Conservation (phyloP, 2,797 vertebrate genomes). For the Eremophila alpestris region DNA sequence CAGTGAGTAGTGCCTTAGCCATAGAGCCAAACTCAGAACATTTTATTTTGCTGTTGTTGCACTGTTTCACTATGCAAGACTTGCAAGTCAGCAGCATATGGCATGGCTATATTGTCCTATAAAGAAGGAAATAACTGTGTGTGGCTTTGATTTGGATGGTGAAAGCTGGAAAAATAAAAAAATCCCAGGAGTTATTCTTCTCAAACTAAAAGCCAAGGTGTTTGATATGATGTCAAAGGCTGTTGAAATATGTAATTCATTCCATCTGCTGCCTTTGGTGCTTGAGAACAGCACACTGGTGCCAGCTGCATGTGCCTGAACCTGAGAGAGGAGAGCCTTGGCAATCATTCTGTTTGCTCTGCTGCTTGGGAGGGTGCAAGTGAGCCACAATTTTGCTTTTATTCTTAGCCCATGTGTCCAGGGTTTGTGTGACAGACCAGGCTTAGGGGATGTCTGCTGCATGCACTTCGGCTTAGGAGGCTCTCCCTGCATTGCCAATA, state of each 20-base stretch:
- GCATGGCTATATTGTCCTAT: conserved; percentile 16
- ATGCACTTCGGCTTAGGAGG: background rate
- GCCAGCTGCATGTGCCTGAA: conserved; percentile 58
- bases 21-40: background rate
- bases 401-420: background rate
- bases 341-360: conserved; percentile 8
- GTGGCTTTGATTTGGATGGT: conserved; percentile 12
- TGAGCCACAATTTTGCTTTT: conserved; percentile 17
- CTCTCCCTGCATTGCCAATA: background rate
- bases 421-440: background rate
- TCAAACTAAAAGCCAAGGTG: conserved; percentile 67
- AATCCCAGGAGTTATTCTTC: conserved; percentile 47
- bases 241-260: conserved; percentile 75
- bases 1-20: background rate
- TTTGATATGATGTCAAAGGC: conserved; percentile 70
- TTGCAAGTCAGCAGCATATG: conserved; percentile 36
- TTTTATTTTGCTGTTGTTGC: background rate
- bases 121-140: conserved; percentile 46
- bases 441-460: background rate
- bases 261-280: conserved; percentile 63
- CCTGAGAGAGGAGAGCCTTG: conserved; percentile 35
- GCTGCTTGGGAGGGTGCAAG: conserved; percentile 27
- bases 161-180: background rate
- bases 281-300: background rate
- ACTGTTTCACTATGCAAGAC: background rate